A percentile compares a stretch with the other conserved stretches of the same genome.
Conservation (phyloP, 2,888 invertebrate species). For the Odontocolon sp. region DNA sequence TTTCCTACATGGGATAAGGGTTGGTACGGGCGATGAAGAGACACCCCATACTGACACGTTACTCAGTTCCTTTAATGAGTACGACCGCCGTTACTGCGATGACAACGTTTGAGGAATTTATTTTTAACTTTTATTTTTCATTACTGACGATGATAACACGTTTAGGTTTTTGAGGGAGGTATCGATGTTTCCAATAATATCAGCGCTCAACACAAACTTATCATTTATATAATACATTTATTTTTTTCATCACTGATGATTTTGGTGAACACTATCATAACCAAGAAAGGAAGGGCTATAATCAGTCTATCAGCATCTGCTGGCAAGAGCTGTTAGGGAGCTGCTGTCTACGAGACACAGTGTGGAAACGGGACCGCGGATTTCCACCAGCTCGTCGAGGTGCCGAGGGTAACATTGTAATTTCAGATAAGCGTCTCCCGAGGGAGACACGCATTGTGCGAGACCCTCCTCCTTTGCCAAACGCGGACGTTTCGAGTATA, state of each 20-base stretch:
- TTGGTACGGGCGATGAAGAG: conserved; percentile 27
- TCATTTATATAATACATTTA: no score
- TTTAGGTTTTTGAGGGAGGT: background rate
- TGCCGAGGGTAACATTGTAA: conserved; percentile 79
- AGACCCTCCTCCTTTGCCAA: conserved; percentile 60
- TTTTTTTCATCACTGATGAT: no score
- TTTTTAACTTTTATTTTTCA: background rate
- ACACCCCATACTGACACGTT: conserved; percentile 48
- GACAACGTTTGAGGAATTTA: conserved; percentile 24
- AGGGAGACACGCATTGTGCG: conserved; percentile 78
- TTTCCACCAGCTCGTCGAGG: conserved; percentile 70
- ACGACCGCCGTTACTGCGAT: conserved; percentile 29
- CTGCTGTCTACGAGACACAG: conserved; percentile 1
- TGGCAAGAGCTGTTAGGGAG: background rate
- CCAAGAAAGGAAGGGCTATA: background rate
- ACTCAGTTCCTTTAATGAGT: conserved; percentile 56
- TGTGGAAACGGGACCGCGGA: conserved; percentile 51
- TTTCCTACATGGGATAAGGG: background rate
- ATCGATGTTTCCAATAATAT: no score
- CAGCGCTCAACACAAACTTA: no score
- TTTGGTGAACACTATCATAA: no score
- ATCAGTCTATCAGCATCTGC: background rate
- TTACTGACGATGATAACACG: background rate
- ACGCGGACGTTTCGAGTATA: conserved; percentile 27
- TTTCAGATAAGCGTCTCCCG: conserved; percentile 80